These are phyloP conservation scores for Melanotaenia pygmaea DNA, from an alignment of 2,797 vertebrate genomes.

Conservation along the genomic window DNA sequence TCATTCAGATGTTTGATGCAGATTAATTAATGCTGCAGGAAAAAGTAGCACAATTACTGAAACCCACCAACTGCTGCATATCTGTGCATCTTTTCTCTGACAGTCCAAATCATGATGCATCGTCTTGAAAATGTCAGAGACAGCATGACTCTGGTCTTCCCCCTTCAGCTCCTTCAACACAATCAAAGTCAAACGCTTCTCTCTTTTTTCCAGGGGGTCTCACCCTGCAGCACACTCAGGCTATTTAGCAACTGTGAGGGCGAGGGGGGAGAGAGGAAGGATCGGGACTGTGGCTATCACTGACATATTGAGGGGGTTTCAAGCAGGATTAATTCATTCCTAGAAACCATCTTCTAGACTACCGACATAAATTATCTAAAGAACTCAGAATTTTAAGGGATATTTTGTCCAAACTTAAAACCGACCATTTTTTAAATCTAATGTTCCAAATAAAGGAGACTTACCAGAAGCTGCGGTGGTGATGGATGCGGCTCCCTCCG, in stretches of 20 bases:
- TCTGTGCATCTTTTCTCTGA: conserved; percentile 41
- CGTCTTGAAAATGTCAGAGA: conserved; percentile 36
- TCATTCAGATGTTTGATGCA: too few relatives aligned
- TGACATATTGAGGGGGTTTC: conserved; percentile 41
- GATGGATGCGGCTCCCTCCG: conserved; percentile 57
- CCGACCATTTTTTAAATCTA: too few relatives aligned
- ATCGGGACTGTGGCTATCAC: conserved; percentile 44
- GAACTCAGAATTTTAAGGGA: too few relatives aligned
- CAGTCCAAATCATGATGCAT: conserved; percentile 16
- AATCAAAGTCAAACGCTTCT: conserved; percentile 53
- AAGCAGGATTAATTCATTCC: conserved; percentile 10
- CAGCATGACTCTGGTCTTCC: conserved; percentile 14
- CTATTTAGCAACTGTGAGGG: conserved; percentile 48
- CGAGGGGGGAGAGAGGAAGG: conserved; percentile 9
- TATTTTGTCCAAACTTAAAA: too few relatives aligned
- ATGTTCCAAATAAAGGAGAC: conserved; percentile 27
- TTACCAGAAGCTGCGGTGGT: conserved; percentile 67
- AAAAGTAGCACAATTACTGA: conserved; percentile 38
- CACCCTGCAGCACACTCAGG: conserved; percentile 38
- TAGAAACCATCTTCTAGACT: too few relatives aligned
- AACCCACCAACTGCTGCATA: conserved; percentile 39
- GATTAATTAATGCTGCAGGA: conserved; percentile 27
- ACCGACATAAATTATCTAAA: not conserved
- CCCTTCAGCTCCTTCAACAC: conserved; percentile 40
- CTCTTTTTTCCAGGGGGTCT: conserved; percentile 22